Evolutionary conservation across 2,888 invertebrate species (phyloP), one percentile per base, ranked within the genome.

Genomic region (Drosophila paramelanica): DNA sequence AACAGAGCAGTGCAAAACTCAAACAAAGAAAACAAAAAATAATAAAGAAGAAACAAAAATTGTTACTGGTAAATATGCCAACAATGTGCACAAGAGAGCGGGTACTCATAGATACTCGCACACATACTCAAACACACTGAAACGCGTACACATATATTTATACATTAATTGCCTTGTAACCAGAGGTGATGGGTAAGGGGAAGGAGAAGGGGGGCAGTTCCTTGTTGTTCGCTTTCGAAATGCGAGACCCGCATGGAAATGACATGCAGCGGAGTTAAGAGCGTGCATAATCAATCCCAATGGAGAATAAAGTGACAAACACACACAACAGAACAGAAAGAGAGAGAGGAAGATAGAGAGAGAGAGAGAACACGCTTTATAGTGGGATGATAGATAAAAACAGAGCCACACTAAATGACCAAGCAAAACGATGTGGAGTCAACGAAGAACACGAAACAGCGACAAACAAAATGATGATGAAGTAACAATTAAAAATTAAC

Each of bases 401-500:
- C 39, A 65, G 46, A 49, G 14, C 36, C 41, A 10, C 10, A 53
- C 55, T 42, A 62, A 69, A 68, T 68, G 74, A 68, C 53, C 57
- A 68, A 39, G 59, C 56, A 51, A 67, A 67, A 73, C 39, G 51
- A 5, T n/a, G 31, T 46, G 17, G 31, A 31, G 31, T 31, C 31
- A 17, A 31, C 14, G 38, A 51, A 39, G 27, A 31, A 38, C 14
- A 42, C 27, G 17, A 5, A 45, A 20, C 13, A 43, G 14, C 57
- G 31, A 33, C 53, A 56, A 51, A 69, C 68, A 79, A 79, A 81
- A 81, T 79, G 69, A 77, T 64, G 58, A 61, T 79, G 67, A 61
- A 61, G 72, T 58, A 88, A 77, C 80, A 87, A 88, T 88, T 83
- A 83, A 85, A 79, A 85, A 69, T 77, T 85, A 83, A 82, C 52